A percentile compares a stretch with the other conserved stretches of the same genome.
Conservation (phyloP, 2,113 vertebrate genomes). For the Lepidothrix coronata region DNA sequence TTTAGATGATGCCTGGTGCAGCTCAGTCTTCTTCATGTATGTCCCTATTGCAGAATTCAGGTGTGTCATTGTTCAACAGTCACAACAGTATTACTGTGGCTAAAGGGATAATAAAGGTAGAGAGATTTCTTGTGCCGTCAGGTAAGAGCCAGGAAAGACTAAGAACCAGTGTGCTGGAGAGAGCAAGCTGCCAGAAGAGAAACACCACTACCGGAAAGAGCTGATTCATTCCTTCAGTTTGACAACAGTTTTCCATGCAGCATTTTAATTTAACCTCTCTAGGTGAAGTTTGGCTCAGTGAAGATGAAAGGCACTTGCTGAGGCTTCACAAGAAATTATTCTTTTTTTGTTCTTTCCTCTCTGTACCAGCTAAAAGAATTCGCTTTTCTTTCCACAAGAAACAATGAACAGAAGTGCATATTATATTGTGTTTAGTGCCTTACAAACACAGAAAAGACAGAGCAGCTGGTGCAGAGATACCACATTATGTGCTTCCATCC, state of each 20-base stretch:
- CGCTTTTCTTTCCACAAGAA: neutral
- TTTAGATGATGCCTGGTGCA: neutral
- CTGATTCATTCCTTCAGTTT: neutral
- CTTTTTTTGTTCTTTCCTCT: neutral
- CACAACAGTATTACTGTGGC: neutral
- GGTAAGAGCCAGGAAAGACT: neutral
- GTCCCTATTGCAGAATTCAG: neutral
- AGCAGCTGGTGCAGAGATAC: neutral
- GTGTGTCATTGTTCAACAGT: neutral
- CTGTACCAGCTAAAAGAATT: neutral
- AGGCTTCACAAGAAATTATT: neutral
- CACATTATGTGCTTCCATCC: neutral
- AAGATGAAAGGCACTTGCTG: neutral
- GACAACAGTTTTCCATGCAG: neutral
- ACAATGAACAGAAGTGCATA: neutral
- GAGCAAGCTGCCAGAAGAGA: rapidly evolving
- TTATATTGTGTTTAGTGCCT: neutral
- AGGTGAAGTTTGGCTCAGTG: neutral
- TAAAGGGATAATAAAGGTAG: neutral
- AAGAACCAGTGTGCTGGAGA: neutral
- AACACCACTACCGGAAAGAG: neutral
- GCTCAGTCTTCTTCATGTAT: neutral
- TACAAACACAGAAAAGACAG: neutral
- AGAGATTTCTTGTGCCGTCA: neutral
- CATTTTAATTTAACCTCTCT: neutral